phyloP scores from a whole-genome alignment of 2,113 vertebrate genomes.

The Cariama cristata region DNA sequence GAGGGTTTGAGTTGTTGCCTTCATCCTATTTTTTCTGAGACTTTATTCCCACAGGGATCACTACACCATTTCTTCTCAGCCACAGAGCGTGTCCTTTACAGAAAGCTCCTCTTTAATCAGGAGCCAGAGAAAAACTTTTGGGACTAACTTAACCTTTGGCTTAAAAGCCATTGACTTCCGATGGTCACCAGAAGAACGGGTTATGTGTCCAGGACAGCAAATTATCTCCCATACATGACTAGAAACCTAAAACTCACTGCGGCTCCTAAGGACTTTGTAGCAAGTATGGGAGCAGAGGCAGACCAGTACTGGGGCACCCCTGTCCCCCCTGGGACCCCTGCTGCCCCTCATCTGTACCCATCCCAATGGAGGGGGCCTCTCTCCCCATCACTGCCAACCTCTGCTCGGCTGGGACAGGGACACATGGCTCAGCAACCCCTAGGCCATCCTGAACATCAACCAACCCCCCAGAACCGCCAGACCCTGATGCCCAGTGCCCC shows the following conservation, averaged over 20 bases:
- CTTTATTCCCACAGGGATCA: background rate
- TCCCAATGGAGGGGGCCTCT: background rate
- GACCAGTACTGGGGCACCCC: background rate
- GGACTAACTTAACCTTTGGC: background rate
- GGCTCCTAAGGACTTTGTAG: background rate
- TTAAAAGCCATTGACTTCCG: background rate
- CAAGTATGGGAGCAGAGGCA: background rate
- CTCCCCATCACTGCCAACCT: background rate
- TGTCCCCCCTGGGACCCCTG: rapidly evolving
- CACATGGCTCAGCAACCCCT: background rate
- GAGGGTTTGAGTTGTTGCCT: background rate
- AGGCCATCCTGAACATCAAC: background rate
- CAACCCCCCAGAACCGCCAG: background rate
- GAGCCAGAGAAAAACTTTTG: background rate
- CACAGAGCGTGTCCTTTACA: background rate
- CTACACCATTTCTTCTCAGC: rapidly evolving
- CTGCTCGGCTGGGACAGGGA: background rate
- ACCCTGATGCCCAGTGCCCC: background rate
- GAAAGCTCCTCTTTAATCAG: background rate
- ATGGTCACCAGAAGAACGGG: background rate
- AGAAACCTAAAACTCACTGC: background rate
- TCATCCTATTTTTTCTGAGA: background rate
- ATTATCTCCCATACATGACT: background rate
- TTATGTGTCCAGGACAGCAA: background rate
- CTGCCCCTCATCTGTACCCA: background rate